Conservation (phyloP, 1,140 invertebrate species). For the Hycleus phaleratus region DNA sequence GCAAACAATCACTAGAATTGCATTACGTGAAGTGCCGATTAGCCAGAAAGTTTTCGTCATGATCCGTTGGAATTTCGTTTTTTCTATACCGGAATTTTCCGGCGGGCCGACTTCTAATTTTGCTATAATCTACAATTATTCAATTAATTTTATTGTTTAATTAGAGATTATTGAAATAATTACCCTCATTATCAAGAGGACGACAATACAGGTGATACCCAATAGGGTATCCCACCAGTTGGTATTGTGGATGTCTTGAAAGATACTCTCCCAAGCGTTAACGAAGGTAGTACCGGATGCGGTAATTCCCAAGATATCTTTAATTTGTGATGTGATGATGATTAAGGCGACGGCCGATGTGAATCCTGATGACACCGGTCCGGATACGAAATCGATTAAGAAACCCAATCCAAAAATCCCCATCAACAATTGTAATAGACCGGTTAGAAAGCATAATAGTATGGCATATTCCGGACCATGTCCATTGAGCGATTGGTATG, state of each 20-base stretch:
- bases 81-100: constrained; percentile 7
- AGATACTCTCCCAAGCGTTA: constrained; percentile 62
- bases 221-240: constrained; percentile 59
- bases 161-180: constrained; percentile 20
- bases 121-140: background rate
- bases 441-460: constrained; percentile 69
- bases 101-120: constrained; percentile 1
- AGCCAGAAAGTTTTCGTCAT: constrained; percentile 55
- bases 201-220: constrained; percentile 61
- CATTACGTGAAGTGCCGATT: constrained; percentile 65
- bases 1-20: constrained; percentile 65
- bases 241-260: constrained; percentile 52
- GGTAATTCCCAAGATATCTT: constrained; percentile 70
- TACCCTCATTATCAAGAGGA: constrained; percentile 65
- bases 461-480: constrained; percentile 66
- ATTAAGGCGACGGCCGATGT: constrained; percentile 88
- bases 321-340: constrained; percentile 82
- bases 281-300: constrained; percentile 67
- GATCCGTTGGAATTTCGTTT: constrained; percentile 43
- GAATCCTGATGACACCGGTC: constrained; percentile 87
- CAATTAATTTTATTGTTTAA: no score
- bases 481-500: constrained; percentile 63
- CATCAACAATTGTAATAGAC: constrained; percentile 75
- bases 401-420: constrained; percentile 84
- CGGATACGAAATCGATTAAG: constrained; percentile 87